A percentile compares a stretch with the other conserved stretches of the same genome.
These are phyloP conservation scores for Phyllopteryx taeniolatus DNA, from an alignment of 2,113 vertebrate species.

Conservation along the genomic window DNA sequence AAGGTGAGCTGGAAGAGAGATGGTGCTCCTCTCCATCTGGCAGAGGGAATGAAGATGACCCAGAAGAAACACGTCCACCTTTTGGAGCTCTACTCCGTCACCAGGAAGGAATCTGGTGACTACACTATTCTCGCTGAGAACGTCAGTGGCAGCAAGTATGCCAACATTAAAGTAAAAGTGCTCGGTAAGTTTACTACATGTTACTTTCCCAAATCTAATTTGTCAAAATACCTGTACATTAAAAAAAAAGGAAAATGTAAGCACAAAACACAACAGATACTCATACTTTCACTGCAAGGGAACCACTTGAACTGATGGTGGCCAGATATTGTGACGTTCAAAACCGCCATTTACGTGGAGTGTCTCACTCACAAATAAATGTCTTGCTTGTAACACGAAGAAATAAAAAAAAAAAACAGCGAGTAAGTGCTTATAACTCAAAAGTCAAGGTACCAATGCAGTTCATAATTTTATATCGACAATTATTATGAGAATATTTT, in stretches of 20 bases:
- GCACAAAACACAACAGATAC: too few species aligned
- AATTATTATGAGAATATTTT: background rate
- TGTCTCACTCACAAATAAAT: too few species aligned
- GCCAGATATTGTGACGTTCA: too few species aligned
- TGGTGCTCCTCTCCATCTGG: conserved; percentile 72
- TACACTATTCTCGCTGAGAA: conserved; percentile 94
- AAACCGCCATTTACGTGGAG: too few species aligned
- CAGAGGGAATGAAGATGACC: conserved; percentile 89
- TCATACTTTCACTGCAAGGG: too few species aligned
- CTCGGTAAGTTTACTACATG: conserved; percentile 78
- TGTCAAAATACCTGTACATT: too few species aligned
- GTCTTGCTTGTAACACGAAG: too few species aligned
- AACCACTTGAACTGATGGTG: too few species aligned
- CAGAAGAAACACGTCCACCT: conserved; percentile 83
- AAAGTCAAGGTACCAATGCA: too few species aligned
- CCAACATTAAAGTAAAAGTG: conserved; percentile 92
- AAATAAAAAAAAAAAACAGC: too few species aligned
- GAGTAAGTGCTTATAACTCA: too few species aligned
- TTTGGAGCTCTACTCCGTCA: conserved; percentile 90
- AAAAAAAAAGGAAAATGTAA: too few species aligned
- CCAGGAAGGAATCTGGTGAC: conserved; percentile 92
- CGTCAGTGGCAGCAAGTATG: conserved; percentile 86
- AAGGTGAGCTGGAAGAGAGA: conserved; percentile 90
- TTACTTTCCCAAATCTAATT: background rate
- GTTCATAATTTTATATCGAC: background rate